Base-by-base conservation (phyloP, 2,888 invertebrate genomes). In the Notodonta dromedarius region DNA sequence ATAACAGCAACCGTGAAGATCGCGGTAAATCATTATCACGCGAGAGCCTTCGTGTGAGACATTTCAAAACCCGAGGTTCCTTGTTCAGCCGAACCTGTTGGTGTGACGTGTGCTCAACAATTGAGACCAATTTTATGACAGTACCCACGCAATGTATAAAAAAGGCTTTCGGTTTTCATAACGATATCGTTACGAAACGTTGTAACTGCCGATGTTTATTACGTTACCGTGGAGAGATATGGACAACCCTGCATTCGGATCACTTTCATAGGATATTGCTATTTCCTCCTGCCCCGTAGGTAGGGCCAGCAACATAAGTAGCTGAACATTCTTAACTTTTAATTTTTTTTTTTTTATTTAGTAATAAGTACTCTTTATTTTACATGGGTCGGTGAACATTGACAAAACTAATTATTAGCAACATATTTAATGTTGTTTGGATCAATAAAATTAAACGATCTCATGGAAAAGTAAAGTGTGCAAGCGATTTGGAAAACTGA, bases 241-340 rank as follows among this genome's bases (percentile, higher is more conserved):
- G 56, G 16, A 46, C 46, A 57, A 58, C 57, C 53, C 60, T 61
- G 56, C 73, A 61, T 79, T 82, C 82, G 82, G 76, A 73, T 78
- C 67, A 62, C 66, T 82, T 78, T 79, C 78, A 76, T 76, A 82
- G 83, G 84, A 84, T 84, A 84, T 85, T 77, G 74, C 62, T 63
- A 73, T 80, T 84, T 81, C 80, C 80, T 67, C 48, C 54, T 56
- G 58, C 62, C 44, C 59, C 57, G 65, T 67, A 63, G 66, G 24
- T 24, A 24, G 1, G 24, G 24, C 2, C 24, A 24, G 24, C 24
- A 24, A 24, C 24, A 24, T n/a, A 24, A 24, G 24, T 24, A 24
- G 24, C 24, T 24, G 24, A 24, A 24, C 24, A 24, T 24, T 24
- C 24, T 2, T 24, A 24, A 24, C 24, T 24, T 24, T n/a, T n/a